These are phyloP conservation scores for Hemichromis elongatus DNA, from an alignment of 2,113 vertebrate genomes.

Conservation along the genomic window DNA sequence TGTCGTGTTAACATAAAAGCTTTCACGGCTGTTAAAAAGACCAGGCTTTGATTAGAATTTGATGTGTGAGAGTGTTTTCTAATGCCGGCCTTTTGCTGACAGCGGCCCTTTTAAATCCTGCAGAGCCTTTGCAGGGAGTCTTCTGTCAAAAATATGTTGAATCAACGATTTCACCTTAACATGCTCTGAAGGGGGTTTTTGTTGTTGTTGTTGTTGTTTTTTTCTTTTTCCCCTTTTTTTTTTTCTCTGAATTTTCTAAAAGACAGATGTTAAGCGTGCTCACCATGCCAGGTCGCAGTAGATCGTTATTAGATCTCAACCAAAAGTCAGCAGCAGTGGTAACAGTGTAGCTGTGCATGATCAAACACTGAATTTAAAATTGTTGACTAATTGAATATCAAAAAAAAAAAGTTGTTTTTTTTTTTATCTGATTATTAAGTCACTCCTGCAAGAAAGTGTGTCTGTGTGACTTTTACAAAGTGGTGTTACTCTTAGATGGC, in stretches of 20 bases:
- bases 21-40: constrained; percentile 61
- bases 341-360: not conserved
- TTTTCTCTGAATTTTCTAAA: constrained; percentile 1
- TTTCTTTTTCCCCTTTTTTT: not conserved
- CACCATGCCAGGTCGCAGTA: not conserved
- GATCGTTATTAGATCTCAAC: not conserved
- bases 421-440: not conserved
- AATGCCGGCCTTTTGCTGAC: constrained; percentile 60
- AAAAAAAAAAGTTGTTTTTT: constrained; percentile 1
- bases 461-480: constrained; percentile 36
- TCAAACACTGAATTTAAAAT: constrained; percentile 39
- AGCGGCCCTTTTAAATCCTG: constrained; percentile 50
- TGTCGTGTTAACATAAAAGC: constrained; percentile 72
- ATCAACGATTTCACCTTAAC: constrained; percentile 49
- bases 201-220: not conserved
- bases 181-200: not conserved
- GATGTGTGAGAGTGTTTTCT: constrained; percentile 60
- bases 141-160: constrained; percentile 60
- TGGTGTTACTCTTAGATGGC: not conserved
- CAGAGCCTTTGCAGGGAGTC: constrained; percentile 42
- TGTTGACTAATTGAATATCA: constrained; percentile 43
- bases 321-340: not conserved
- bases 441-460: not conserved
- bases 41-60: constrained; percentile 66
- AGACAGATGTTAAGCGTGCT: constrained; percentile 13